Percentiles rank a stretch among this genome's conserved stretches.
phyloP scores from a whole-genome alignment of 2,113 vertebrate species.

The Pyxicephalus adspersus region DNA sequence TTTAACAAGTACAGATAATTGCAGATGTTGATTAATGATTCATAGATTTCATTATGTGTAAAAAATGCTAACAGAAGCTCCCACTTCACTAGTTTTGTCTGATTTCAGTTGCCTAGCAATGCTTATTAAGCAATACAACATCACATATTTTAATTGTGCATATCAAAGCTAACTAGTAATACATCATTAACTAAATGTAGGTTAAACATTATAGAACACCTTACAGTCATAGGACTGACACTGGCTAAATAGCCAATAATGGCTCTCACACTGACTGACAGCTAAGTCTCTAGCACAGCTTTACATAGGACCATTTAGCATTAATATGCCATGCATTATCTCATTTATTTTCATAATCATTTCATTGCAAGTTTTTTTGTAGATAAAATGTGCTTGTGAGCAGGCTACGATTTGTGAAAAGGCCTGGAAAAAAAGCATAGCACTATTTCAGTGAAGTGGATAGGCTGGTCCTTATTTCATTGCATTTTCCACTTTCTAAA shows the following conservation, averaged over 20 bases:
- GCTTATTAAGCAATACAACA: conserved; percentile 53
- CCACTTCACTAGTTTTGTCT: conserved; percentile 50
- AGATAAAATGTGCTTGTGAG: not conserved
- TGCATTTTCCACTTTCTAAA: no score
- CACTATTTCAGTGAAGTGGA: no score
- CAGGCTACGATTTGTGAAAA: no score
- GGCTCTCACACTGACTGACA: not conserved
- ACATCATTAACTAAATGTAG: conserved; percentile 51
- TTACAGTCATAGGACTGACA: conserved; percentile 21
- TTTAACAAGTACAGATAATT: conserved; percentile 57
- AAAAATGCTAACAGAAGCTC: conserved; percentile 48
- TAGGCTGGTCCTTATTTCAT: no score
- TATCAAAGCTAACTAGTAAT: conserved; percentile 45
- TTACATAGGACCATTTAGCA: not conserved
- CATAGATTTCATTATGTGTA: conserved; percentile 57
- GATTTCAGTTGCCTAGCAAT: conserved; percentile 55
- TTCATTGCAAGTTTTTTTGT: not conserved
- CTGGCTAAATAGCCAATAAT: conserved; percentile 24
- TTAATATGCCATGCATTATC: not conserved
- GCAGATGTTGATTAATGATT: conserved; percentile 58
- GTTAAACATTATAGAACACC: conserved; percentile 31
- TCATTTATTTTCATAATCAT: not conserved
- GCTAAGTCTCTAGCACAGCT: not conserved
- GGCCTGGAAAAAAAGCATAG: no score
- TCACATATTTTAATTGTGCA: conserved; percentile 44